These are phyloP conservation scores for Patagioenas fasciata DNA, from an alignment of 2,113 vertebrate species.

Conservation along the genomic window DNA sequence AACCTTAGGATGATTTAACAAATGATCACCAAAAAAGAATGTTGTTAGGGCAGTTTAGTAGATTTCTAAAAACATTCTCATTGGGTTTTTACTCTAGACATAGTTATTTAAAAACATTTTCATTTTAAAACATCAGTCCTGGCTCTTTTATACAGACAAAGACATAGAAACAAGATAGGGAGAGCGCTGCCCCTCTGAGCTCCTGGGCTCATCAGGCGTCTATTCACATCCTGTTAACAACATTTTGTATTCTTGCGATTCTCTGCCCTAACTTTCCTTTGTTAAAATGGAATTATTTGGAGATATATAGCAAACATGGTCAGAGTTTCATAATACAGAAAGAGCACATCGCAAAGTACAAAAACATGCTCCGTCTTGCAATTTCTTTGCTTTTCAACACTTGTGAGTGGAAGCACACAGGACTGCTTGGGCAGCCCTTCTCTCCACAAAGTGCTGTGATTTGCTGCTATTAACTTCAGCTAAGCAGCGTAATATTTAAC, in stretches of 20 bases:
- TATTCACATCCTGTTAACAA: background rate
- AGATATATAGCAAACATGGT: background rate
- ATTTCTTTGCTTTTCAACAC: background rate
- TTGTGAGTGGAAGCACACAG: background rate
- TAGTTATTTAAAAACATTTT: background rate
- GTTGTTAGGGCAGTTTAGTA: background rate
- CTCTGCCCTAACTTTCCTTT: background rate
- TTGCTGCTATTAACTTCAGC: background rate
- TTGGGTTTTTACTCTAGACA: background rate
- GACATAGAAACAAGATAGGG: background rate
- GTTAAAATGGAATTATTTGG: background rate
- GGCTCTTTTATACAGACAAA: background rate
- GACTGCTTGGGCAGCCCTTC: background rate
- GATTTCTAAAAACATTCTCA: background rate
- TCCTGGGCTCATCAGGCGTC: background rate
- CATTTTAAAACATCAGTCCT: background rate
- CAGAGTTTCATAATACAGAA: background rate
- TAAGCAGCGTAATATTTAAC: background rate
- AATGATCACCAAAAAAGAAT: background rate
- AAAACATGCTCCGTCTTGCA: background rate
- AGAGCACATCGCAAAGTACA: background rate
- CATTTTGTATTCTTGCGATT: background rate
- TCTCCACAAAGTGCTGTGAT: background rate
- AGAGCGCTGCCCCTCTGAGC: background rate
- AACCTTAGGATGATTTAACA: background rate